phyloP scores from a whole-genome alignment of 2,797 vertebrate genomes.

The Micrastur ruficollis region DNA sequence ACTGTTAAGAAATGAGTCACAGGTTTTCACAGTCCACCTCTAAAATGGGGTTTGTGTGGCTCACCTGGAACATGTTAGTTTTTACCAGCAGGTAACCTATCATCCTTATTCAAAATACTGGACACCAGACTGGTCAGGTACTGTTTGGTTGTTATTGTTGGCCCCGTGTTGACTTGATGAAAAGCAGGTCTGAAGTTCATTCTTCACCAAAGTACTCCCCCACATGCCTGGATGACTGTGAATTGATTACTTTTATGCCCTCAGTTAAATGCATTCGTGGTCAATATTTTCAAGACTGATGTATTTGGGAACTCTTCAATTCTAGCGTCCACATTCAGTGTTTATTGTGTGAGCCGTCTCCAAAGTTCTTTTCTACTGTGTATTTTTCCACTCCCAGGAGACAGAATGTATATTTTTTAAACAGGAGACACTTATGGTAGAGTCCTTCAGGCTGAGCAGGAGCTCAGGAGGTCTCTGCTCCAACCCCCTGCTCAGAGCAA shows the following conservation, averaged over 20 bases:
- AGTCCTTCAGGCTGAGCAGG: neutral
- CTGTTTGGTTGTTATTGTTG: neutral
- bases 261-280: neutral
- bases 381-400: neutral
- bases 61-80: neutral
- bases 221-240: neutral
- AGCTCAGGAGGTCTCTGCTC: neutral
- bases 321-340: neutral
- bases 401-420: neutral
- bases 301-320: neutral
- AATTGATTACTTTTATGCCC: neutral
- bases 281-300: neutral
- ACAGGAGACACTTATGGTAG: neutral
- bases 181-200: neutral
- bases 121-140: neutral
- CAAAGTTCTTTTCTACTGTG: neutral
- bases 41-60: accelerated
- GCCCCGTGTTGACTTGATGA: neutral
- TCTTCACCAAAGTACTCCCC: neutral
- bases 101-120: neutral
- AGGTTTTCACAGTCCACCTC: neutral
- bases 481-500: neutral
- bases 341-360: neutral
- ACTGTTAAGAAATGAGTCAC: neutral
- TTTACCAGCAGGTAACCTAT: neutral